Percentiles rank a stretch among this genome's conserved stretches.
phyloP scores from a whole-genome alignment of 2,888 invertebrate species.

The Zootermopsis nevadensis region DNA sequence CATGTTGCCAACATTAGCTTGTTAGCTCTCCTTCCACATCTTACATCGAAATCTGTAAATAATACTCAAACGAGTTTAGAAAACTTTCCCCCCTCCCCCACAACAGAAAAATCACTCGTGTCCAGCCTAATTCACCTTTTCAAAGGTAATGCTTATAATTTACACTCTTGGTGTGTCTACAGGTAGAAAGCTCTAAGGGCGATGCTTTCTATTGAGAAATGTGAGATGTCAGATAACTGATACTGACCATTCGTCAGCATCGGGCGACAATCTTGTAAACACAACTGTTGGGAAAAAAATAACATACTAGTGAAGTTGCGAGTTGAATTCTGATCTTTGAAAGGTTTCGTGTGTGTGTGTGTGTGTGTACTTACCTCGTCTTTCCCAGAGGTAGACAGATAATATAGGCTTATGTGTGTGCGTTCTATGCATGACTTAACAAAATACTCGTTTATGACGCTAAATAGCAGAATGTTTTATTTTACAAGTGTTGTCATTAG shows the following conservation, averaged over 20 bases:
- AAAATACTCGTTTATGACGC: too few species aligned
- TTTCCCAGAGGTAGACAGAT: too few species aligned
- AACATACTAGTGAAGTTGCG: background rate
- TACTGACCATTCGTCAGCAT: slow-evolving; percentile 43
- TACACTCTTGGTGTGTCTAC: background rate
- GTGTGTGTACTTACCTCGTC: too few species aligned
- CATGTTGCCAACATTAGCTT: slow-evolving; percentile 50
- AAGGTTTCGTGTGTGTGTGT: too few species aligned
- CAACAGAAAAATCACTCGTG: slow-evolving; percentile 5
- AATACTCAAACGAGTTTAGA: slow-evolving; percentile 15
- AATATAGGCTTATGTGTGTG: too few species aligned
- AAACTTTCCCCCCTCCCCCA: background rate
- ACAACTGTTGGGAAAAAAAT: too few species aligned
- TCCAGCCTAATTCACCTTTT: slow-evolving; percentile 37
- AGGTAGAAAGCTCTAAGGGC: background rate
- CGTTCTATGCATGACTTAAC: too few species aligned
- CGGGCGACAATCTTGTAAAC: background rate
- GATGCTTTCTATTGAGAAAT: slow-evolving; percentile 40
- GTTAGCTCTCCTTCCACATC: slow-evolving; percentile 47
- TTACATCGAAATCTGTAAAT: slow-evolving; percentile 50
- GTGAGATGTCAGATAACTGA: slow-evolving; percentile 17
- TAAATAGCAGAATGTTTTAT: too few species aligned
- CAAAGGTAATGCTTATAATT: slow-evolving; percentile 40
- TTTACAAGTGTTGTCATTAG: too few species aligned
- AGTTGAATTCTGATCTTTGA: background rate